phyloP scores from a whole-genome alignment of 2,113 vertebrate genomes.

The Mus pahari region DNA sequence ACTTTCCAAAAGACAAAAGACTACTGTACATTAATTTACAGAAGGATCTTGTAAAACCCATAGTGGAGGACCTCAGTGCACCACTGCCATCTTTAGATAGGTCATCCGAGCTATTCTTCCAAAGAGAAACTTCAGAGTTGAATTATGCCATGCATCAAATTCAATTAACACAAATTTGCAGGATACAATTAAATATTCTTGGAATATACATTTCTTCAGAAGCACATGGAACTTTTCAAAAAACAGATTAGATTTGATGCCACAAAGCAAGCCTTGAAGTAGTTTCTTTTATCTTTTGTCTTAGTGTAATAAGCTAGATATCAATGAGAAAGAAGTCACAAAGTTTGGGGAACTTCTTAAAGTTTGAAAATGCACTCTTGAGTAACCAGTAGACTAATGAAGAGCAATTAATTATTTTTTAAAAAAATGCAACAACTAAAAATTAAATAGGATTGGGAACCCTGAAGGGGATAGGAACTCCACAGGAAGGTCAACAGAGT shows the following conservation, averaged over 20 bases:
- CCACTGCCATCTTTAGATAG: background rate
- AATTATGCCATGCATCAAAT: background rate
- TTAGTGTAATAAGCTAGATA: background rate
- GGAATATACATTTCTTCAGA: background rate
- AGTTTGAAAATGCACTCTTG: background rate
- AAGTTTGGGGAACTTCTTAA: background rate
- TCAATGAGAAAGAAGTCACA: background rate
- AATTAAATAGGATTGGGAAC: too few relatives aligned
- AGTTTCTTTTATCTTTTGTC: background rate
- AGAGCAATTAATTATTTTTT: background rate
- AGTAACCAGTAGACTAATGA: background rate
- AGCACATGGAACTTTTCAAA: background rate
- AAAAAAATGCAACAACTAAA: too few relatives aligned
- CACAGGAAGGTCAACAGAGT: too few relatives aligned
- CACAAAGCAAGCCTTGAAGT: background rate
- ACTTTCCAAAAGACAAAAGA: background rate
- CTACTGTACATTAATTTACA: background rate
- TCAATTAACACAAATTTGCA: background rate
- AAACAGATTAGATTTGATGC: background rate
- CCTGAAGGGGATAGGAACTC: too few relatives aligned
- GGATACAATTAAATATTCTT: background rate
- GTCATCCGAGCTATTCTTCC: background rate
- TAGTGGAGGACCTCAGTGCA: background rate
- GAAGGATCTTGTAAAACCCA: background rate
- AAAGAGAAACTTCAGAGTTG: background rate